These are phyloP conservation scores for Neogobius melanostomus DNA, from an alignment of 2,113 vertebrate species.

Conservation along the genomic window DNA sequence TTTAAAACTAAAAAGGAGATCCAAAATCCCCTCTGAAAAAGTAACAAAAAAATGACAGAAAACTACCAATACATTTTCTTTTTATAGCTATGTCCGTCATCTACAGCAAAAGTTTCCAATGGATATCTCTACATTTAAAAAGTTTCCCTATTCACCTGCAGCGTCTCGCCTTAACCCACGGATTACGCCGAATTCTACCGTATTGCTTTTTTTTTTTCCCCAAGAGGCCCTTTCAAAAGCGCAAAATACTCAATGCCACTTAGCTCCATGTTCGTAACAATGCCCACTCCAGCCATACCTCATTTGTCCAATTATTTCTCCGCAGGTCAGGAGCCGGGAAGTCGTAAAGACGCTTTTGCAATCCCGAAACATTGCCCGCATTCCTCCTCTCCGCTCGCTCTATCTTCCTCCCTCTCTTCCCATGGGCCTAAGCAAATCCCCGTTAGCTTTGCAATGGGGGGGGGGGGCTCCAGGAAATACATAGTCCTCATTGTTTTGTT, in stretches of 20 bases:
- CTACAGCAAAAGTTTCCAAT: too few species aligned
- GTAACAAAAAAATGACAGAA: too few species aligned
- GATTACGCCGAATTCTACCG: too few species aligned
- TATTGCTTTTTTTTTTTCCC: neutral
- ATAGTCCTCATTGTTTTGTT: neutral
- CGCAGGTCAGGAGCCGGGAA: neutral
- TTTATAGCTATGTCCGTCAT: too few species aligned
- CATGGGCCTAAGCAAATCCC: neutral
- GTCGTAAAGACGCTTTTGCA: neutral
- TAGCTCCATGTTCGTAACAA: neutral
- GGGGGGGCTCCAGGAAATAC: neutral
- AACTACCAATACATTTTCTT: too few species aligned
- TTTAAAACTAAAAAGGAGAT: too few species aligned
- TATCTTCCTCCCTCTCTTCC: neutral
- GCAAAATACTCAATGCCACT: neutral
- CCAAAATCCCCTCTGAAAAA: too few species aligned
- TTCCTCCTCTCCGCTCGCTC: neutral
- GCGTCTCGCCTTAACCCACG: too few species aligned
- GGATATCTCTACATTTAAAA: too few species aligned
- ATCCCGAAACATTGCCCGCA: too few species aligned
- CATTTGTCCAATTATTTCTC: neutral
- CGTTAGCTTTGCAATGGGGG: neutral
- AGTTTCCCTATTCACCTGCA: too few species aligned
- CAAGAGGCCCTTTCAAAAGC: too few species aligned
- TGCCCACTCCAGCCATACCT: neutral